Evolutionary conservation across 2,797 vertebrate genomes (phyloP), one percentile per base, ranked within the genome.

Genomic region (Acrossocheilus fasciatus): DNA sequence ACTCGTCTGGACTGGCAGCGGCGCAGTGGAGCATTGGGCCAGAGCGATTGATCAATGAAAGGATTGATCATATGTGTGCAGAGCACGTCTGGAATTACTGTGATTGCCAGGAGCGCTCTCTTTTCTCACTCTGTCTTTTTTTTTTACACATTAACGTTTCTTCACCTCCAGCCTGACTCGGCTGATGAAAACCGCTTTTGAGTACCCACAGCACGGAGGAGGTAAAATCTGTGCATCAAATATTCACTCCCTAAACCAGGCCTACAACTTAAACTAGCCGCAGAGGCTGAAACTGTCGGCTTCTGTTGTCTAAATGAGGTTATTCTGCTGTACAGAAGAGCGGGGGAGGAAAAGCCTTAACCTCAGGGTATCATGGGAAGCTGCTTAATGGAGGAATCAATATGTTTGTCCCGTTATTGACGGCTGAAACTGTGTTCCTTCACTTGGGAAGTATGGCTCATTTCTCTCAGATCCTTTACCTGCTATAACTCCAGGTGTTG

Each of bases 311-410:
- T 62, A 81, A 81, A 81, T 81, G 23, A 86, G 69, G 57, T 86
- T 80, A 81, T 81, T 86, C 68, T 73, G 77, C 76, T 72, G 43
- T 84, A 86, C 84, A 66, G 77, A 80, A 73, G 52, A 81, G 84
- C 30, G 77, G 68, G 77, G 84, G 77, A 64, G 84, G 77, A 52
- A 84, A 77, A 68, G 81, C 83, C 62, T 82, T 81, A 75, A 85
- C 85, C 77, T 86, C 79, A 10, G 77, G 87, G 69, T 86, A 82
- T 84, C 70, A 80, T 73, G 62, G 81, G 62, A 82, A 82, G 74
- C 83, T 43, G 87, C 81, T 68, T 88, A 89, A 91, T 89, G 87
- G 84, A 86, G 74, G 83, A 89, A 90, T 91, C 89, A 62, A 91
- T 89, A 81, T 86, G 84, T 86, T 83, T 88, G 76, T 84, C 77